Evolutionary conservation across 2,888 invertebrate genomes (phyloP), one percentile per base, ranked within the genome.

Genomic region (Hyles lineata): DNA sequence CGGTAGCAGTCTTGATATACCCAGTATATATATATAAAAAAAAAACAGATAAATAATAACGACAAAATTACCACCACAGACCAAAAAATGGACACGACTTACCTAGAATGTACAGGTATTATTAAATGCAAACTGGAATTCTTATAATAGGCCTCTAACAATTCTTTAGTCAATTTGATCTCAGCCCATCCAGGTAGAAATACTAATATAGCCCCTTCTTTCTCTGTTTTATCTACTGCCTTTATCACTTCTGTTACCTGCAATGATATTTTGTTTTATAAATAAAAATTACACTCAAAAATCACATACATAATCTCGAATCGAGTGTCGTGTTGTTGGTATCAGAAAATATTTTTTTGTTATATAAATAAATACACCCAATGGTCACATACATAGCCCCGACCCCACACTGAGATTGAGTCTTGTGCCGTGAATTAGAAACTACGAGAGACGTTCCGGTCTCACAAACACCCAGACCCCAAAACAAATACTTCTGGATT

Each of bases 101-200:
- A 89, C 91, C 94, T 95, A 9, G 96, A 96, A 89, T 96, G 96
- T 6, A 96, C 91, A 0, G 95, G 95, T 63, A 96, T 74, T 58
- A 96, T 85, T 63, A 93, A 72, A 76, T 93, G 89, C 17, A 85
- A 74, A 0, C 79, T 75, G 0, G 88, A 84, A 1, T 80, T 74
- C 0, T 75, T 74, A 43, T 85, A 90, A 19, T 81, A 77, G 32
- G 90, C 82, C 25, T 95, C 91, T 15, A 96, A 78, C n/a, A 95
- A 70, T 21, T 88, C 89, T 70, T 94, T 91, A 0, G 96, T 89
- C 69, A 89, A 88, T 32, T 90, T 91, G 60, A 97, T 97, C 75
- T 97, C 97, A 3, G 95, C 90, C 97, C 97, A 97, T 19, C 97
- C 97, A 21, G 97, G 97, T 9, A 97, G 93, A 79, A 97, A 97